A percentile compares a stretch with the other conserved stretches of the same genome.
Conservation (phyloP, 1,140 invertebrate species). For the Cepaea nemoralis region DNA sequence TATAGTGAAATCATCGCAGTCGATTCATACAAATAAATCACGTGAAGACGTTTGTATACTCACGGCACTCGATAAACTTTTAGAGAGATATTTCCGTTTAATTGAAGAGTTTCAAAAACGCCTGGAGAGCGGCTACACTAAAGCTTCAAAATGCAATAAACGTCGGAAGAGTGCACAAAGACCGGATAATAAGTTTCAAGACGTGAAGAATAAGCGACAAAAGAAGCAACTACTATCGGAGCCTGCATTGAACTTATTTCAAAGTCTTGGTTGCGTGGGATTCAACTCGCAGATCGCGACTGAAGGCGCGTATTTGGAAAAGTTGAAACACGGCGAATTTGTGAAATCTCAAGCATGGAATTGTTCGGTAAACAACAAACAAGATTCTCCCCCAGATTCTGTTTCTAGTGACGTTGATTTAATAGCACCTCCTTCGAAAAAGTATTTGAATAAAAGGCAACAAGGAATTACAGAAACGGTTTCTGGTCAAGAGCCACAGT, state of each 20-base stretch:
- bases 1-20: not conserved
- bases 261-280: not conserved
- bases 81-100: not conserved
- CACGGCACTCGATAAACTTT: not conserved
- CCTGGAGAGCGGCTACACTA: not conserved
- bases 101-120: not conserved
- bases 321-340: too few relatives aligned
- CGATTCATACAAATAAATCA: not conserved
- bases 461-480: not conserved
- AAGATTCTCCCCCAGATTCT: not conserved
- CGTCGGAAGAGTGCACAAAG: not conserved
- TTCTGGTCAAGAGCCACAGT: too few relatives aligned
- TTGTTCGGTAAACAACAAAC: not conserved
- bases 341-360: not conserved
- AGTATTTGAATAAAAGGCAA: not conserved
- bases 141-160: not conserved
- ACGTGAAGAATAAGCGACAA: not conserved
- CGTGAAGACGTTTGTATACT: not conserved
- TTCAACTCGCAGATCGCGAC: not conserved
- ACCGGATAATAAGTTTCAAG: not conserved
- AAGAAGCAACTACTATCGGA: not conserved
- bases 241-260: not conserved
- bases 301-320: not conserved
- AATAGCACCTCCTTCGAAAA: not conserved
- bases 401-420: not conserved